phyloP scores from a whole-genome alignment of 1,140 invertebrate species.

The Lutraria rhynchaena region DNA sequence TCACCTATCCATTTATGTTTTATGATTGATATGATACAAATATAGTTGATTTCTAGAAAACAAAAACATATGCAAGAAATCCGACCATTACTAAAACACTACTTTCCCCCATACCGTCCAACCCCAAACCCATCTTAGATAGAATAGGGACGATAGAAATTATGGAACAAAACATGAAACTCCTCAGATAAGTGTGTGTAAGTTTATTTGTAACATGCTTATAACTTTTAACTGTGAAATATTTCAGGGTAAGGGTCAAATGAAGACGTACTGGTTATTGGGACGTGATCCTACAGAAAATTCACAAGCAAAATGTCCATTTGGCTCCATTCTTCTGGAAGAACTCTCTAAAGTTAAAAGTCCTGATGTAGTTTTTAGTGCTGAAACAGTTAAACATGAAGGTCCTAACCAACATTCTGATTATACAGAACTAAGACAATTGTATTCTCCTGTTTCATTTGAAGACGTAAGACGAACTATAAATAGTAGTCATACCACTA shows the following conservation, averaged over 20 bases:
- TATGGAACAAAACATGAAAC: too few species aligned
- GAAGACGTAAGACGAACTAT: slow-evolving; percentile 65
- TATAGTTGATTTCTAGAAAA: too few species aligned
- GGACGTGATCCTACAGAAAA: slow-evolving; percentile 56
- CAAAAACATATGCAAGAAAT: too few species aligned
- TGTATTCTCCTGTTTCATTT: slow-evolving; percentile 77
- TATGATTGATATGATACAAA: too few species aligned
- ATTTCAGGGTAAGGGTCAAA: slow-evolving; percentile 75
- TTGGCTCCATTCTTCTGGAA: slow-evolving; percentile 66
- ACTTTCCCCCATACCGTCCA: too few species aligned
- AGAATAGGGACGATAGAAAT: too few species aligned
- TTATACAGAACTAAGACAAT: slow-evolving; percentile 45
- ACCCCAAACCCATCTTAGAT: too few species aligned
- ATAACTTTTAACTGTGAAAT: too few species aligned
- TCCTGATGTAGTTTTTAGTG: slow-evolving; percentile 1
- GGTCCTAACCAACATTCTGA: neutral
- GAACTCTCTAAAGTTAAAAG: slow-evolving; percentile 59
- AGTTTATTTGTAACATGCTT: too few species aligned
- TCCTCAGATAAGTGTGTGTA: too few species aligned
- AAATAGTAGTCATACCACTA: neutral
- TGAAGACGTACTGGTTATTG: slow-evolving; percentile 77
- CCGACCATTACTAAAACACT: too few species aligned
- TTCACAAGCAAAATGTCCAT: slow-evolving; percentile 66
- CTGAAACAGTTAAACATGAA: neutral
- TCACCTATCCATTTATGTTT: too few species aligned